phyloP scores from a whole-genome alignment of 2,113 vertebrate genomes.

The Platichthys stellatus region DNA sequence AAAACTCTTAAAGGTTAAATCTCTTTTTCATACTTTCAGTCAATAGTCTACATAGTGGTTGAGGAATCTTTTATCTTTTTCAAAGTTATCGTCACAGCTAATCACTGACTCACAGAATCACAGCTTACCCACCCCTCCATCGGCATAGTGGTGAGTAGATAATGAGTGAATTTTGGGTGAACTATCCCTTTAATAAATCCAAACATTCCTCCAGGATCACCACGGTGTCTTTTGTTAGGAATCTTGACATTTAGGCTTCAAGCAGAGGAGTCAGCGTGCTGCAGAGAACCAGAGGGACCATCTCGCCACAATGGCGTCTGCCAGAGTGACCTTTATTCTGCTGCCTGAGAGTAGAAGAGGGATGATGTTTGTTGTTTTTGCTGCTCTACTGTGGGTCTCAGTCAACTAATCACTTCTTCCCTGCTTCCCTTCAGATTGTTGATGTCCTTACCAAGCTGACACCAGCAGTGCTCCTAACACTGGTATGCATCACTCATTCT shows the following conservation, averaged over 20 bases:
- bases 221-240: constrained; percentile 1
- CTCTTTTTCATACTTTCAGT: background rate
- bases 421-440: constrained; percentile 80
- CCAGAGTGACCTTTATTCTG: constrained; percentile 55
- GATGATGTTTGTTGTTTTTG: constrained; percentile 5
- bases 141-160: no score
- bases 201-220: constrained; percentile 18
- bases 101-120: no score
- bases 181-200: background rate
- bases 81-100: background rate
- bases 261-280: constrained; percentile 37
- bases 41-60: no score
- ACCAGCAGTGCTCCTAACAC: constrained; percentile 86
- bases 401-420: constrained; percentile 40
- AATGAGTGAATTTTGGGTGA: no score
- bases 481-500: constrained; percentile 79
- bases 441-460: constrained; percentile 79
- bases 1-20: no score
- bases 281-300: constrained; percentile 19
- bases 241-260: constrained; percentile 48
- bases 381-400: background rate
- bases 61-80: no score
- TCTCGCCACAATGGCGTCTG: background rate
- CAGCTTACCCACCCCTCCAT: no score
- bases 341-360: constrained; percentile 6